These are phyloP conservation scores for Melanotaenia pygmaea DNA, from an alignment of 2,797 vertebrate species.

Conservation along the genomic window DNA sequence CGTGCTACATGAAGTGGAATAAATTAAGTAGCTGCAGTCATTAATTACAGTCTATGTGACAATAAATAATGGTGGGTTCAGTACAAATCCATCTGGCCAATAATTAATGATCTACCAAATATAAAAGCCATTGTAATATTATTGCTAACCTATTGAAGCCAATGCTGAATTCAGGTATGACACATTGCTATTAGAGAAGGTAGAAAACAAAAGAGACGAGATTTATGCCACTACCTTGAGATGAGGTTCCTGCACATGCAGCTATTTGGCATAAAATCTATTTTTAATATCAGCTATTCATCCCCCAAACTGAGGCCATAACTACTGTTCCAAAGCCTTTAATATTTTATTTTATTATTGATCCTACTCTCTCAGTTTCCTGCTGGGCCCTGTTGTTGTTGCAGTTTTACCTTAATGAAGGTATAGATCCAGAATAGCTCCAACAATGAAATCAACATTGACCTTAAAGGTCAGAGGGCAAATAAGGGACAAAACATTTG, in stretches of 20 bases:
- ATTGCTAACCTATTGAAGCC: conserved; percentile 41
- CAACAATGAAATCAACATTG: conserved; percentile 19
- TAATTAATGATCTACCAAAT: conserved; percentile 38
- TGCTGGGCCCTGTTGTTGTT: conserved; percentile 21
- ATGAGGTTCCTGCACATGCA: background rate
- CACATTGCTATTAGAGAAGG: background rate
- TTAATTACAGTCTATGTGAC: conserved; percentile 36
- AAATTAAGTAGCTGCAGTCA: background rate
- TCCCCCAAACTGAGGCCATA: background rate
- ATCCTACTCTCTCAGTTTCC: conserved; percentile 6
- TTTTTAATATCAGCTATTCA: background rate
- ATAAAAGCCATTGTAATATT: conserved; percentile 33
- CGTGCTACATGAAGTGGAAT: background rate
- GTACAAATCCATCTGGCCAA: conserved; percentile 22
- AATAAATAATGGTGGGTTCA: conserved; percentile 16
- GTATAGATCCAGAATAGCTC: conserved; percentile 17
- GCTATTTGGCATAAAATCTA: background rate
- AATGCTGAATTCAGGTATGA: conserved; percentile 8
- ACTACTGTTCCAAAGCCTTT: background rate
- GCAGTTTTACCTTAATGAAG: conserved; percentile 37
- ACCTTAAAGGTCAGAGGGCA: conserved; percentile 50
- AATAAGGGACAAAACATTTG: conserved; percentile 19
- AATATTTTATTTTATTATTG: background rate
- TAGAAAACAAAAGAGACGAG: background rate
- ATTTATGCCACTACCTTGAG: background rate